Percentiles rank a stretch among this genome's conserved stretches.
Evolutionary conservation across 2,888 invertebrate genomes (phyloP).

Genomic region (Cephus nigrinus): DNA sequence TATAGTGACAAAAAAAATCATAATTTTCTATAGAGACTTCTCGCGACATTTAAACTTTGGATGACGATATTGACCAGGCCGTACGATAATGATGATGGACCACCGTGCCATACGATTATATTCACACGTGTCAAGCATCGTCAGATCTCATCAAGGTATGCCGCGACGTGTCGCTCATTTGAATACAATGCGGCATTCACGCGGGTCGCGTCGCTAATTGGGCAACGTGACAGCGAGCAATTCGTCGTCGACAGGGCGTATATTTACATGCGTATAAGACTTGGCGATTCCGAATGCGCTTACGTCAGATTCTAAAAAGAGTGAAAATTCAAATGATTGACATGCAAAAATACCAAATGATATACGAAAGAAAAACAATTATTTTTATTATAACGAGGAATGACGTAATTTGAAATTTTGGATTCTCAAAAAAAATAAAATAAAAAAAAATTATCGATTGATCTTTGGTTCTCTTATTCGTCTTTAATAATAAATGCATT

Average conservation of each 20-base stretch:
- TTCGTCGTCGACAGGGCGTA: background rate
- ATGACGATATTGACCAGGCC: background rate
- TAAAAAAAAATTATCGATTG: background rate
- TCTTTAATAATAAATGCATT: background rate
- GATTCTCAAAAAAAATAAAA: background rate
- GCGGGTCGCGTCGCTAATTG: slow-evolving; percentile 31
- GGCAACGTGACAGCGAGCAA: background rate
- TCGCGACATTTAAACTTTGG: background rate
- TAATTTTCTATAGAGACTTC: background rate
- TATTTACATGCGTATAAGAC: background rate
- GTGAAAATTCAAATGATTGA: background rate
- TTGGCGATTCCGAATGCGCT: background rate
- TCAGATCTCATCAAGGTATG: slow-evolving; percentile 9
- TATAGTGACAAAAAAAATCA: background rate
- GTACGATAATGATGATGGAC: background rate
- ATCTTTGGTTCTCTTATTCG: background rate
- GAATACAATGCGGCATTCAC: slow-evolving; percentile 47
- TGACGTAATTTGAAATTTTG: too few species aligned
- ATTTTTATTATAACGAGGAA: too few species aligned
- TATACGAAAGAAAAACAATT: too few species aligned
- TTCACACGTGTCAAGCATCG: background rate
- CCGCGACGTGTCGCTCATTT: slow-evolving; percentile 38
- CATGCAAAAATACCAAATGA: background rate
- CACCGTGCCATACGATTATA: background rate
- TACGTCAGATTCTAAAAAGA: background rate